Percentiles rank a stretch among this genome's conserved stretches.
Evolutionary conservation across 2,113 vertebrate species (phyloP).

Genomic region (Hypomesus transpacificus): DNA sequence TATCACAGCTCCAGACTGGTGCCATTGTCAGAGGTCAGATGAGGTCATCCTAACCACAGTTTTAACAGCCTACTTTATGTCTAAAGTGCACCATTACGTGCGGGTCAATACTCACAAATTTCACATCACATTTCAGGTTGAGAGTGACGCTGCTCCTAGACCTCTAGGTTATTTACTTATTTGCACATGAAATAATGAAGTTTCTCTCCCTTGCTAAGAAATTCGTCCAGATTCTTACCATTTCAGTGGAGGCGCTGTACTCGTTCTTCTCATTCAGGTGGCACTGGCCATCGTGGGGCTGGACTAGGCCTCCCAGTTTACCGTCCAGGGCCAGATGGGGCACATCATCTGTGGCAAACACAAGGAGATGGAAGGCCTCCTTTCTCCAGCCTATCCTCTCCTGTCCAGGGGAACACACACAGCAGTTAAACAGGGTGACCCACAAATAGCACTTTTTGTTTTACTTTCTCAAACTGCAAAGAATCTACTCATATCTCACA

Average conservation of each 20-base stretch:
- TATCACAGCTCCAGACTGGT: not conserved
- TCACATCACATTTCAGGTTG: too few relatives aligned
- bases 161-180: too few relatives aligned
- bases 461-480: not conserved
- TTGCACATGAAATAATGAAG: too few relatives aligned
- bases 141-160: too few relatives aligned
- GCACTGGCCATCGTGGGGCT: conserved; percentile 90
- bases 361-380: conserved; percentile 89
- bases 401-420: conserved; percentile 62
- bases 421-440: not conserved
- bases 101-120: too few relatives aligned
- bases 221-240: conserved; percentile 73
- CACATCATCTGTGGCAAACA: conserved; percentile 91
- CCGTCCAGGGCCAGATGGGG: conserved; percentile 95
- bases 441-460: not conserved
- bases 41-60: too few relatives aligned
- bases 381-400: conserved; percentile 94
- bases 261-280: conserved; percentile 86
- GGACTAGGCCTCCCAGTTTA: conserved; percentile 89
- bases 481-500: not conserved
- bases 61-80: too few relatives aligned
- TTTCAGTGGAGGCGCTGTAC: conserved; percentile 84
- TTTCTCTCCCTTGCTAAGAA: too few relatives aligned
- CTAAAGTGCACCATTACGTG: too few relatives aligned
- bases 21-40: too few relatives aligned